Conservation (phyloP, 2,888 invertebrate species). For the Netelia virgata region DNA sequence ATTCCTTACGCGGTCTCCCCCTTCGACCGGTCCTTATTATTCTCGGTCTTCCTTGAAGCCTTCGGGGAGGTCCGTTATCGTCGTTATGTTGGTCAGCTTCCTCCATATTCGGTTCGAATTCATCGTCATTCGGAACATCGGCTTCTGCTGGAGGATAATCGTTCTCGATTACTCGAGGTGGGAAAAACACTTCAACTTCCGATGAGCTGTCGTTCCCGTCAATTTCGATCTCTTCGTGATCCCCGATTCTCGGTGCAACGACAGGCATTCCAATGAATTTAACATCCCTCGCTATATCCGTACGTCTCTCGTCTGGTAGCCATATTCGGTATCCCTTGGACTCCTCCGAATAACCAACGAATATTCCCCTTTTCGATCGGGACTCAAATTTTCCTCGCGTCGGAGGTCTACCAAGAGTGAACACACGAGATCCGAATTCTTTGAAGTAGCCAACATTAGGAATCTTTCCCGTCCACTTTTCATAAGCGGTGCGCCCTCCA, state of each 20-base stretch:
- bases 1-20: conserved; percentile 38
- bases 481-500: conserved; percentile 18
- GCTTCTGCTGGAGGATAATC: too few species aligned
- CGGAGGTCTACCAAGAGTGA: conserved; percentile 52
- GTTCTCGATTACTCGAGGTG: too few species aligned
- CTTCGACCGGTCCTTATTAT: conserved; percentile 30
- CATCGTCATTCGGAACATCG: too few species aligned
- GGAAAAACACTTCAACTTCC: too few species aligned
- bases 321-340: conserved; percentile 67
- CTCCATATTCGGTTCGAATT: neutral
- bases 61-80: neutral
- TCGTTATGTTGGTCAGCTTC: neutral
- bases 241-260: neutral
- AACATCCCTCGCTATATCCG: conserved; percentile 58
- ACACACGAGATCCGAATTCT: conserved; percentile 61
- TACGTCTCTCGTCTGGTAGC: conserved; percentile 62
- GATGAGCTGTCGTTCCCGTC: too few species aligned
- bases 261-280: conserved; percentile 38
- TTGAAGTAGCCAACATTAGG: conserved; percentile 7
- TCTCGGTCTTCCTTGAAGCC: conserved; percentile 15
- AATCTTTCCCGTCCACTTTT: conserved; percentile 22
- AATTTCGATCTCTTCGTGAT: neutral
- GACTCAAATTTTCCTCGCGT: conserved; percentile 55
- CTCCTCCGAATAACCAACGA: conserved; percentile 58
- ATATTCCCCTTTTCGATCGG: conserved; percentile 26